A percentile compares a stretch with the other conserved stretches of the same genome.
These are phyloP conservation scores for Nezara viridula DNA, from an alignment of 2,888 invertebrate species.

Conservation along the genomic window DNA sequence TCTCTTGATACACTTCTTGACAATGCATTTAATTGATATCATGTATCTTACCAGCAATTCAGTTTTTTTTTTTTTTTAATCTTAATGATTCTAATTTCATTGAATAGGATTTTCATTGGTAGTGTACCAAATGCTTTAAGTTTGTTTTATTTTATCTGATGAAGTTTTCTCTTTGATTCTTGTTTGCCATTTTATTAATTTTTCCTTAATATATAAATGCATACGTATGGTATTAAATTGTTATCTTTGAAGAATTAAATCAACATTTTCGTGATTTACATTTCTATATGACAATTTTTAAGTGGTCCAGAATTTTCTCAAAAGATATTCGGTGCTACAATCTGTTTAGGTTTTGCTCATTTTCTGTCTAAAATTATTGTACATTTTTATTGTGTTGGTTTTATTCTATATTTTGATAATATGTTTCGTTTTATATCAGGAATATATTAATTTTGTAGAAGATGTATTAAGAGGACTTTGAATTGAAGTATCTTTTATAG, in stretches of 20 bases:
- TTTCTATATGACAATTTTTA: not conserved
- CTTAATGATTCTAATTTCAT: not conserved
- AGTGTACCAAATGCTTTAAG: not conserved
- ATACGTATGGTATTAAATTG: not conserved
- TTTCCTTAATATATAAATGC: not conserved
- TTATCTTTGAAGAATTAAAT: not conserved
- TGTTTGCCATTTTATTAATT: not conserved
- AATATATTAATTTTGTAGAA: not conserved
- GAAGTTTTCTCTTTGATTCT: not conserved
- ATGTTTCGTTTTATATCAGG: not conserved
- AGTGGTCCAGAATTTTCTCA: not conserved
- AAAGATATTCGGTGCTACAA: not conserved
- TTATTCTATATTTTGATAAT: not conserved
- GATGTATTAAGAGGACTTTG: too few species aligned
- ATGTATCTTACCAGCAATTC: not conserved
- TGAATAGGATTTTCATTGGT: not conserved
- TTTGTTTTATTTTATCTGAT: not conserved
- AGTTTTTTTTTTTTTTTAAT: not conserved
- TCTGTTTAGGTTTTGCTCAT: not conserved
- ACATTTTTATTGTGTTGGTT: not conserved
- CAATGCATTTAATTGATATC: constrained; percentile 7
- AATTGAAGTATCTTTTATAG: too few species aligned
- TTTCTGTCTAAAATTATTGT: not conserved
- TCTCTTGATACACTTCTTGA: constrained; percentile 17
- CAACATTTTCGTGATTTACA: not conserved